Percentiles rank a stretch among this genome's conserved stretches.
phyloP scores from a whole-genome alignment of 1,140 invertebrate genomes.

The Caenorhabditis briggsae region DNA sequence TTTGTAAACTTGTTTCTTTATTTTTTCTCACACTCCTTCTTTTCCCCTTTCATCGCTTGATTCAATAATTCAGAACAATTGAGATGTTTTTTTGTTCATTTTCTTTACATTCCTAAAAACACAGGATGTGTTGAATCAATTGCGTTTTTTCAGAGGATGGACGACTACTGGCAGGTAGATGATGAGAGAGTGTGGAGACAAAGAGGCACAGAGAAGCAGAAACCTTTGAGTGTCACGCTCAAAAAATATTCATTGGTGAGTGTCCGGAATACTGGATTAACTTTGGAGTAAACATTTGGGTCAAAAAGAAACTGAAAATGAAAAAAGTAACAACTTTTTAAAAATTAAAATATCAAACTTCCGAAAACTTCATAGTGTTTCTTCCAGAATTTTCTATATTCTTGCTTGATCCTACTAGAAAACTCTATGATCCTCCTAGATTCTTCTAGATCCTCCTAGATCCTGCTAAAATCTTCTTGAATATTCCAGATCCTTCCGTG shows the following conservation, averaged over 20 bases:
- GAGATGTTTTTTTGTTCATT: not conserved
- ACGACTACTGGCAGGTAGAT: conserved; percentile 18
- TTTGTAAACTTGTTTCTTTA: conserved; percentile 41
- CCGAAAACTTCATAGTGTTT: too few relatives aligned
- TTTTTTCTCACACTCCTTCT: not conserved
- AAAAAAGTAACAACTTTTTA: too few relatives aligned
- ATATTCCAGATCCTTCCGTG: too few relatives aligned
- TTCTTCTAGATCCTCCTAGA: too few relatives aligned
- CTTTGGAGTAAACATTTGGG: too few relatives aligned
- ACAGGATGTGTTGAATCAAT: too few relatives aligned
- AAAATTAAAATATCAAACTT: too few relatives aligned
- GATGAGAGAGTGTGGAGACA: conserved; percentile 12
- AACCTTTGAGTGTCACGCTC: conserved; percentile 40
- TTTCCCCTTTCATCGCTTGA: not conserved
- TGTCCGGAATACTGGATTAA: too few relatives aligned
- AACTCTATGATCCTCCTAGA: too few relatives aligned
- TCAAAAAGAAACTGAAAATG: not conserved
- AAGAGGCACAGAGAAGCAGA: conserved; percentile 28
- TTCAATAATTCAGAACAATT: not conserved
- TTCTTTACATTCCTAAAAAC: not conserved
- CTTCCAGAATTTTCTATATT: too few relatives aligned
- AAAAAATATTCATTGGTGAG: conserved; percentile 52
- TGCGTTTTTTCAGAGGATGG: conserved; percentile 9
- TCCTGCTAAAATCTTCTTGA: too few relatives aligned
- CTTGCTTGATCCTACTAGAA: too few relatives aligned